Conservation (phyloP, 1,140 invertebrate genomes). For the Hylaeus anthracinus region DNA sequence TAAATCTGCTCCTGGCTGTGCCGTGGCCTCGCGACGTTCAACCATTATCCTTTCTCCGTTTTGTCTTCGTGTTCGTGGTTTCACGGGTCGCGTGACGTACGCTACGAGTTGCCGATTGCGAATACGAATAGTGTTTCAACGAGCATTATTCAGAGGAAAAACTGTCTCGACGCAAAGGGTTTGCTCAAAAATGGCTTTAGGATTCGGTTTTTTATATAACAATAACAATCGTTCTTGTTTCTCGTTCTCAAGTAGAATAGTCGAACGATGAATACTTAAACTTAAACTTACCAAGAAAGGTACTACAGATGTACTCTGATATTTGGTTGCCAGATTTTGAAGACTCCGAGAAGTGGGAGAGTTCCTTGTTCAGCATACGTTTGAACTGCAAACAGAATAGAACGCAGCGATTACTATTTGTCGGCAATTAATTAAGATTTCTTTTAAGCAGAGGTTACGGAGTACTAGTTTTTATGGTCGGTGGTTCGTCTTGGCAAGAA, state of each 20-base stretch:
- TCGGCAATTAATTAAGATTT: too few species aligned
- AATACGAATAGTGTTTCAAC: too few species aligned
- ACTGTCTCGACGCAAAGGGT: too few species aligned
- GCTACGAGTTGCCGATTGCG: too few species aligned
- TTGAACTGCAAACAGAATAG: conserved; percentile 92
- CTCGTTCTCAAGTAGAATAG: not conserved
- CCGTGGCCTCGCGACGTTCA: conserved; percentile 41
- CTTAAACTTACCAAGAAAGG: conserved; percentile 94
- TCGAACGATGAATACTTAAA: not conserved
- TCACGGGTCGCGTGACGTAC: not conserved
- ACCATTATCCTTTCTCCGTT: conserved; percentile 15
- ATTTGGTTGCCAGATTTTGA: conserved; percentile 99
- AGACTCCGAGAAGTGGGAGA: conserved; percentile 99
- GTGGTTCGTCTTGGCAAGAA: too few species aligned
- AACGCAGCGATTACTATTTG: too few species aligned
- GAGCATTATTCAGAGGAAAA: too few species aligned
- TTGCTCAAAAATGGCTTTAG: too few species aligned
- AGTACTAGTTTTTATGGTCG: too few species aligned
- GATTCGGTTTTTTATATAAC: too few species aligned
- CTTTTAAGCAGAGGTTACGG: too few species aligned
- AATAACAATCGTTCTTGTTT: too few species aligned
- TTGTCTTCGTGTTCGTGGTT: not conserved
- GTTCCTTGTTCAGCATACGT: conserved; percentile 99
- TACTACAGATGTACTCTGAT: conserved; percentile 99
- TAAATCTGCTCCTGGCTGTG: conserved; percentile 44